Evolutionary conservation across 2,888 invertebrate species (phyloP).

Genomic region (Cylindroiulus punctatus): DNA sequence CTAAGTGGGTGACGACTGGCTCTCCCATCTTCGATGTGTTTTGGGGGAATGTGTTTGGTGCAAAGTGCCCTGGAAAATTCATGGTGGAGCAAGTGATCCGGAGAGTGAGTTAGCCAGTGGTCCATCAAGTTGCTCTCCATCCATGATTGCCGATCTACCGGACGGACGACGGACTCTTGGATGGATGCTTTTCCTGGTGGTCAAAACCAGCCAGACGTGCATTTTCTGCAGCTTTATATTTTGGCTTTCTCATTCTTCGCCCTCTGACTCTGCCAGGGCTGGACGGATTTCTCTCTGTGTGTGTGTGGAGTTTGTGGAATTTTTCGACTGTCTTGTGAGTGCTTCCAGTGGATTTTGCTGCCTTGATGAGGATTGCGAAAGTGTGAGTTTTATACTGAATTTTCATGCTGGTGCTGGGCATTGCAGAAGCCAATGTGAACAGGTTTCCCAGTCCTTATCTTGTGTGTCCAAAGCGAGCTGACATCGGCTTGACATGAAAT

Average conservation of each 20-base stretch:
- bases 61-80: slow-evolving; percentile 51
- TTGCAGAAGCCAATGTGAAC: too few species aligned
- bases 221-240: slow-evolving; percentile 46
- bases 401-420: too few species aligned
- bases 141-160: slow-evolving; percentile 47
- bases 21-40: neutral
- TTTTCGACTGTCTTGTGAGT: neutral
- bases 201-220: slow-evolving; percentile 52
- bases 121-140: slow-evolving; percentile 53
- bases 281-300: neutral
- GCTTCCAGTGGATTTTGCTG: neutral
- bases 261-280: neutral
- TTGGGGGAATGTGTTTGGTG: slow-evolving; percentile 46
- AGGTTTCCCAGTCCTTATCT: too few species aligned
- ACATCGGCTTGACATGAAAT: too few species aligned
- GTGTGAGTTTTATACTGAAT: neutral
- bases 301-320: neutral
- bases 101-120: slow-evolving; percentile 52
- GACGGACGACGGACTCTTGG: slow-evolving; percentile 51
- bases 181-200: slow-evolving; percentile 49
- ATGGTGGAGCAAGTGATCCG: slow-evolving; percentile 51
- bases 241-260: slow-evolving; percentile 35
- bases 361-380: neutral
- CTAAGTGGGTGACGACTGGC: slow-evolving; percentile 12
- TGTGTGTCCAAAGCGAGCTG: too few species aligned